These are phyloP conservation scores for Shinisaurus crocodilurus DNA, from an alignment of 2,113 vertebrate species.

Conservation along the genomic window DNA sequence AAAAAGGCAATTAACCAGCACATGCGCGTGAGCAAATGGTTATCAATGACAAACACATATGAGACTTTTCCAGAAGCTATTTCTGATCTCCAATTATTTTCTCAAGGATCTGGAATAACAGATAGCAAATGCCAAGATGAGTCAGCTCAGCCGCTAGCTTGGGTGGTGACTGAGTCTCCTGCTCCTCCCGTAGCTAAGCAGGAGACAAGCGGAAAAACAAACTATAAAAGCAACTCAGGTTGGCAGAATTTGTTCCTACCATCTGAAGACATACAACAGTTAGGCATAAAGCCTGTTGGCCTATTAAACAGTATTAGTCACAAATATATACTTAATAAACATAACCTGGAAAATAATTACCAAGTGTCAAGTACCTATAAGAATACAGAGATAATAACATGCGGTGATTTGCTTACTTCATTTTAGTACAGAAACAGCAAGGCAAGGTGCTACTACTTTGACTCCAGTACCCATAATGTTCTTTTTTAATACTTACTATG, in stretches of 20 bases:
- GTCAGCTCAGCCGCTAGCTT: constrained; percentile 48
- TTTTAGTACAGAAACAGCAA: not conserved
- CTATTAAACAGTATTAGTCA: not conserved
- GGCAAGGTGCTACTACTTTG: not conserved
- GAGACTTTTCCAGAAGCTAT: not conserved
- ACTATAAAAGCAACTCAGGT: not conserved
- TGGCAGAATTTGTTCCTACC: not conserved
- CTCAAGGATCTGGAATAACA: not conserved
- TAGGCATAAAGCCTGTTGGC: not conserved
- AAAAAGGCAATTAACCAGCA: not conserved
- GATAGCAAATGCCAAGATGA: constrained; percentile 38
- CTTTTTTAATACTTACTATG: not conserved
- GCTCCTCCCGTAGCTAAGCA: not conserved
- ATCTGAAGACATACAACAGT: not conserved
- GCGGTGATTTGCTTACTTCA: not conserved
- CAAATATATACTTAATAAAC: not conserved
- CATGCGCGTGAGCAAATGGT: accelerated
- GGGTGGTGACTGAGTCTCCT: constrained; percentile 12
- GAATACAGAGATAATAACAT: not conserved
- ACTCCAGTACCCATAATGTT: accelerated
- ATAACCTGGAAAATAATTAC: not conserved
- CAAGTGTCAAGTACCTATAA: not conserved
- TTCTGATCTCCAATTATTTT: constrained; percentile 8
- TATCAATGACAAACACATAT: not conserved
- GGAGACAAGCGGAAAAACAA: constrained; percentile 9